Evolutionary conservation across 2,113 vertebrate species (phyloP).

Genomic region (Brienomyrus longianalis): DNA sequence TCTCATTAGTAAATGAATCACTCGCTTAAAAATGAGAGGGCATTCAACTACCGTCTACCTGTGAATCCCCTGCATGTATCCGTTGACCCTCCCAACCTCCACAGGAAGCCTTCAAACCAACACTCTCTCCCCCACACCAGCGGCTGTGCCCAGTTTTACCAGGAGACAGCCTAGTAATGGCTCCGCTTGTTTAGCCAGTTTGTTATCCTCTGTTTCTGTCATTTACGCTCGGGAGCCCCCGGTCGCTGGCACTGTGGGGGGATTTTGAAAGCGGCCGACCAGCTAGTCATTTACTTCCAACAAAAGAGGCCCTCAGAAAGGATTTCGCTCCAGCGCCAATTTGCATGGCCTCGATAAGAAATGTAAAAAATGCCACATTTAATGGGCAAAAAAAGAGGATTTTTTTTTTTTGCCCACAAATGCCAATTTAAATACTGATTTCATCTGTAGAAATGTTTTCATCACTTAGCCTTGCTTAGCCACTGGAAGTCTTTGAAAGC

Average conservation of each 20-base stretch:
- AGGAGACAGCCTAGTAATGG: not conserved
- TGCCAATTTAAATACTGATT: slow-evolving; percentile 6
- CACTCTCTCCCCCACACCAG: not conserved
- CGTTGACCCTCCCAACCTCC: not conserved
- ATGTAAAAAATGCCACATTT: not conserved
- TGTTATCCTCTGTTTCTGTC: slow-evolving; percentile 8
- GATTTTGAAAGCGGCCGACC: not conserved
- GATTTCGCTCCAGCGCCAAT: not conserved
- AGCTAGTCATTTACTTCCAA: not conserved
- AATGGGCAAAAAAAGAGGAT: slow-evolving; percentile 9
- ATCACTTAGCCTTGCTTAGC: not conserved
- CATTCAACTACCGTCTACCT: not conserved
- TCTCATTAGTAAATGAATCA: not conserved
- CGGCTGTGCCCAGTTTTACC: not conserved
- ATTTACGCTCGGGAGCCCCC: not conserved
- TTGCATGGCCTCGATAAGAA: slow-evolving; percentile 13
- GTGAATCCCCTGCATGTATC: not conserved
- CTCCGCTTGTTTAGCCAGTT: not conserved
- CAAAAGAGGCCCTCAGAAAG: slow-evolving; percentile 9
- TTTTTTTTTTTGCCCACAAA: slow-evolving; percentile 5
- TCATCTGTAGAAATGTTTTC: not conserved
- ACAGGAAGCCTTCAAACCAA: not conserved
- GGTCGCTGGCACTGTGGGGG: not conserved
- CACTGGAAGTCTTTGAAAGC: not conserved
- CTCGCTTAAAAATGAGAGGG: not conserved